Base-by-base conservation (phyloP, 1,140 invertebrate species). In the Dufourea novaeangliae region DNA sequence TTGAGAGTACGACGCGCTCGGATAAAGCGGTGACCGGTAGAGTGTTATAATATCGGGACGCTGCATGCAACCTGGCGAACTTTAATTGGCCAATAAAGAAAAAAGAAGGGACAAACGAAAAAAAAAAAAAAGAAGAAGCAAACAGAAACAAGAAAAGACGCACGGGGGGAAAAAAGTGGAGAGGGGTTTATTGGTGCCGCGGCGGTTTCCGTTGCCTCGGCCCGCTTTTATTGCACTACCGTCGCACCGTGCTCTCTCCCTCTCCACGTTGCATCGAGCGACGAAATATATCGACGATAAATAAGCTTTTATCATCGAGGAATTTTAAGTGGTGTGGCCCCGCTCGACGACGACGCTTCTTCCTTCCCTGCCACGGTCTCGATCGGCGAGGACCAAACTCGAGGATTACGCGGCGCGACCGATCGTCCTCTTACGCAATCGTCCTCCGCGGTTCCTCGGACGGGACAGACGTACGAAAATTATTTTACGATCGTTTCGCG, bases 201-300 rank as follows among this genome's bases (percentile, higher is more conserved):
- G 54, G 8, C 17, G 54, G 27, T 57, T 57, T 50, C 32, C 54
- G 54, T 32, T 32, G 29, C 27, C 73, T 57, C 64, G 64, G 68
- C 37, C 54, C n/a, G 64, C 52, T 78, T 84, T 85, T 85, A 85
- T 81, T 80, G 78, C 69, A 29, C 68, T 74, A 78, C 82, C 39
- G 73, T 72, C 76, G 37, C 67, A 46, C 27, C 62, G 41, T 54
- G 52, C 27, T 69, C 52, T n/a, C n/a, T n/a, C n/a, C n/a, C n/a
- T n/a, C n/a, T n/a, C n/a, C n/a, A n/a, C n/a, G n/a, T n/a, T n/a
- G 32, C 46, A 62, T 75, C 37, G 57, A 61, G 29, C 62, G 73
- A 32, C 83, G 20, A 84, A 84, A 84, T 85, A 84, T 84, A 84
- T 84, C 69, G 78, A 56, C 78, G 66, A 73, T 85, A 85, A 85